Percentiles rank a stretch among this genome's conserved stretches.
Conservation (phyloP, 2,888 invertebrate species). For the Bimastos eiseni region DNA sequence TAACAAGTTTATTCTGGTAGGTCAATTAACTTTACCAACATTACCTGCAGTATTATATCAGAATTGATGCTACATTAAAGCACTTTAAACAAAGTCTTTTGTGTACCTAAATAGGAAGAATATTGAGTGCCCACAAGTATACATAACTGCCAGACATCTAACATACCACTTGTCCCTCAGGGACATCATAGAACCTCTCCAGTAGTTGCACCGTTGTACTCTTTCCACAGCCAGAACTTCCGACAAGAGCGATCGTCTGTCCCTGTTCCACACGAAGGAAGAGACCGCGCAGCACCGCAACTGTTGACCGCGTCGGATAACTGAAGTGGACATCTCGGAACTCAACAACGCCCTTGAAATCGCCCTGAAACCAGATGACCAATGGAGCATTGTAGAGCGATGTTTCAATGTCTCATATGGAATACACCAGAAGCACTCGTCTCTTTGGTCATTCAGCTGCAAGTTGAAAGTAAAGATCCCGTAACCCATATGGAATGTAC, state of each 20-base stretch:
- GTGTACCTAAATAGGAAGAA: too few relatives aligned
- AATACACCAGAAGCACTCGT: not conserved
- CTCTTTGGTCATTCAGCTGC: not conserved
- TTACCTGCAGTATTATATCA: too few relatives aligned
- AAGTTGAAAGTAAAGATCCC: not conserved
- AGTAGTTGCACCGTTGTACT: slow-evolving; percentile 59
- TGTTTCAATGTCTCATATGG: not conserved
- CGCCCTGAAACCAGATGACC: slow-evolving; percentile 23
- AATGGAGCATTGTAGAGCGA: not conserved
- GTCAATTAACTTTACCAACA: too few relatives aligned
- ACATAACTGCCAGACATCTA: not conserved
- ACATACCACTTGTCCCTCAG: slow-evolving; percentile 53
- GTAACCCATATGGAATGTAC: too few relatives aligned
- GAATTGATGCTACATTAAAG: too few relatives aligned
- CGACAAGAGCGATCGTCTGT: slow-evolving; percentile 59
- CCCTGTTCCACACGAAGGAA: slow-evolving; percentile 60
- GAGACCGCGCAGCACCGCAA: slow-evolving; percentile 57
- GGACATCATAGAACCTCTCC: slow-evolving; percentile 60
- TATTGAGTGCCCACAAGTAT: not conserved
- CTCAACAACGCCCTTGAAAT: slow-evolving; percentile 39
- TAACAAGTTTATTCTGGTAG: too few relatives aligned
- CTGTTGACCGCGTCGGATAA: slow-evolving; percentile 57
- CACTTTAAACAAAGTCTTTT: too few relatives aligned
- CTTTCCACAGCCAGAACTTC: slow-evolving; percentile 61
- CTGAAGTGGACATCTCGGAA: slow-evolving; percentile 49